A percentile compares a stretch with the other conserved stretches of the same genome.
Conservation (phyloP, 2,113 vertebrate species). For the Rhinolophus sinicus region DNA sequence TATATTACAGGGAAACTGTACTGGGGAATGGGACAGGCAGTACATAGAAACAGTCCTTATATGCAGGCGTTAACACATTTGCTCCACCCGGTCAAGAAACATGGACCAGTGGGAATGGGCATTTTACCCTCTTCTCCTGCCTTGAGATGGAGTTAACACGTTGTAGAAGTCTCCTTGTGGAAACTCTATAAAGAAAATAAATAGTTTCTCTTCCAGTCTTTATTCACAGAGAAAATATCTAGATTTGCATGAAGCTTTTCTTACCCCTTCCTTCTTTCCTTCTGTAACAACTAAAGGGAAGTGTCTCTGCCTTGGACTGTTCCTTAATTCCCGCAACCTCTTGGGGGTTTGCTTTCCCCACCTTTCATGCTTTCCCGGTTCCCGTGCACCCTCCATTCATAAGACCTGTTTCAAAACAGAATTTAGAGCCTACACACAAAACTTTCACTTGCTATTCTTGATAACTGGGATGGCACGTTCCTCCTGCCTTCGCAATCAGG, state of each 20-base stretch:
- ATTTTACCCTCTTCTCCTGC: neutral
- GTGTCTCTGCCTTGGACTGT: too few species aligned
- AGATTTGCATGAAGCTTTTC: neutral
- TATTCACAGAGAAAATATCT: neutral
- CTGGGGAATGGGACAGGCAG: neutral
- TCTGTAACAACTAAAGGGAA: neutral
- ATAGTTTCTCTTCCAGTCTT: neutral
- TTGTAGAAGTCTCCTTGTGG: accelerated
- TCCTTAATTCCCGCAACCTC: neutral
- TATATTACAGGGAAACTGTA: neutral
- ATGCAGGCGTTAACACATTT: neutral
- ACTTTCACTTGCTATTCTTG: neutral
- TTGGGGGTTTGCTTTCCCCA: neutral
- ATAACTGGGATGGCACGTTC: neutral
- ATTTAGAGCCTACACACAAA: neutral
- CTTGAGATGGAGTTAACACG: neutral
- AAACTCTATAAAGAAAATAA: neutral
- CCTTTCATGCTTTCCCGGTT: neutral
- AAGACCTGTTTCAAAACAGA: neutral
- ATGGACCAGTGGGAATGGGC: too few species aligned
- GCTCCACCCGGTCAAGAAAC: neutral
- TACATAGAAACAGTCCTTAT: neutral
- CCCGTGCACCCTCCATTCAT: neutral
- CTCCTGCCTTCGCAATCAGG: neutral
- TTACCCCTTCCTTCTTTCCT: neutral